phyloP scores from a whole-genome alignment of 2,797 vertebrate species.

The Mus minutoides region DNA sequence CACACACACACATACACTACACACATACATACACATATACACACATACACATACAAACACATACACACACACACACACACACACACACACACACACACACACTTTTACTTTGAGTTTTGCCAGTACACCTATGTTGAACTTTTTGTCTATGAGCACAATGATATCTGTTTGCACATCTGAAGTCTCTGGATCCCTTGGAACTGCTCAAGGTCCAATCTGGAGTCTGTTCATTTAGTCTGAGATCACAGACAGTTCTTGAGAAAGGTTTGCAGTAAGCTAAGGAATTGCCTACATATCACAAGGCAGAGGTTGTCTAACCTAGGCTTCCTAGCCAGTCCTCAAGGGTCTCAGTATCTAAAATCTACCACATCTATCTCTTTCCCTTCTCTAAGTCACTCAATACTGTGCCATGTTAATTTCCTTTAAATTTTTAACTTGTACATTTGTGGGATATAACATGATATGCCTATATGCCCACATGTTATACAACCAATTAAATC shows the following conservation, averaged over 20 bases:
- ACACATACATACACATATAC: neutral
- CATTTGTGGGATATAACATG: neutral
- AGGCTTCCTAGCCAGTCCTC: neutral
- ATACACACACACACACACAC: neutral
- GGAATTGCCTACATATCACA: neutral
- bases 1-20: neutral
- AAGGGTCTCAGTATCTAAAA: neutral
- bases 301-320: neutral
- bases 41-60: neutral
- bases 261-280: neutral
- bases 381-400: neutral
- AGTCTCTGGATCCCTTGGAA: neutral
- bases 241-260: neutral
- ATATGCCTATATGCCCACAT: neutral
- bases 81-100: neutral
- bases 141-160: neutral
- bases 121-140: neutral
- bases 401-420: neutral
- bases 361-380: neutral
- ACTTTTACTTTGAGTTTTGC: slow-evolving; percentile 38
- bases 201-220: neutral
- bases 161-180: neutral
- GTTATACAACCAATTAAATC: neutral
- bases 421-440: neutral
- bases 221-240: neutral